Conservation (phyloP, 2,888 invertebrate species). For the Trichogramma dendrolimi region DNA sequence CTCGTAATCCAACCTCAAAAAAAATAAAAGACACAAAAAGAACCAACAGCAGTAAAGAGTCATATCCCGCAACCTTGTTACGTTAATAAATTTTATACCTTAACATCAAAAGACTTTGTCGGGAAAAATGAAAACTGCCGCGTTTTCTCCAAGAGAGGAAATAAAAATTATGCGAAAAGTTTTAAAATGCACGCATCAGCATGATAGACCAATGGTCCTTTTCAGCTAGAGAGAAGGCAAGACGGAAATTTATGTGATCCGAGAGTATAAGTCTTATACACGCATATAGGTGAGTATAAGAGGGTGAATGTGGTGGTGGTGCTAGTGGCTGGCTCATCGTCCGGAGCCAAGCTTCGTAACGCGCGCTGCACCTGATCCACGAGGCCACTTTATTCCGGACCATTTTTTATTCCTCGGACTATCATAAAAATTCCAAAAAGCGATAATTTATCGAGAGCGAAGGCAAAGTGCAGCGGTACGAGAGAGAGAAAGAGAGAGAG, state of each 20-base stretch:
- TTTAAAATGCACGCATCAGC: too few species aligned
- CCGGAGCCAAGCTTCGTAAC: too few species aligned
- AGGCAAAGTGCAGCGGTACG: not conserved
- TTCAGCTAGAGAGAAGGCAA: not conserved
- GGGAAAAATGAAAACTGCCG: too few species aligned
- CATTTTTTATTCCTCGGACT: conserved; percentile 7
- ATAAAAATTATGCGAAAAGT: too few species aligned
- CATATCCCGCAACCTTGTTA: not conserved
- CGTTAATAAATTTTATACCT: too few species aligned
- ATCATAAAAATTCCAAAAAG: conserved; percentile 16
- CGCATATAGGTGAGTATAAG: not conserved
- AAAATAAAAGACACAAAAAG: too few species aligned
- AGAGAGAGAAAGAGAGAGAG: not conserved
- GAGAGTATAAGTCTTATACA: conserved; percentile 6
- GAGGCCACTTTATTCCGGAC: conserved; percentile 5
- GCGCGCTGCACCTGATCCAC: not conserved
- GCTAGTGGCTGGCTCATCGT: too few species aligned
- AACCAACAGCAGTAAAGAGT: too few species aligned
- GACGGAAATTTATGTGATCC: conserved; percentile 13
- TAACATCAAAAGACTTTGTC: too few species aligned
- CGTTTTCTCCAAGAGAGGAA: too few species aligned
- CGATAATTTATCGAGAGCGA: conserved; percentile 9
- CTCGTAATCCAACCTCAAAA: not conserved
- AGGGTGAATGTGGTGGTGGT: too few species aligned
- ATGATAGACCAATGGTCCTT: too few species aligned